Base-by-base conservation (phyloP, 1,140 invertebrate species). In the Drosophila virilis region DNA sequence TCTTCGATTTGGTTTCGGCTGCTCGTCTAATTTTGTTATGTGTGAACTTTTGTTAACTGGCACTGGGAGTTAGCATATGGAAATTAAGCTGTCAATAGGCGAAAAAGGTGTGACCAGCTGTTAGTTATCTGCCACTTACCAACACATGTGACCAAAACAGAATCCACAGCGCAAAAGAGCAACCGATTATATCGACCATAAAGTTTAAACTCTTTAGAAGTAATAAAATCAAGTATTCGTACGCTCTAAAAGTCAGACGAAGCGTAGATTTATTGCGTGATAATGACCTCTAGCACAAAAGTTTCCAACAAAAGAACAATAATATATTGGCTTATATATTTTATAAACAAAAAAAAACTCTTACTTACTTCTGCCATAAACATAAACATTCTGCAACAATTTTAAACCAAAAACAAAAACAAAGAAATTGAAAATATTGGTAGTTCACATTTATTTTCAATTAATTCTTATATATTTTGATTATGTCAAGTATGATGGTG, bases 81-180 rank as follows among this genome's bases (percentile, higher is more conserved):
- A 86, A 85, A 85, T 86, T 60, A 74, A 85, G 84, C 75, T 76
- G 75, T 88, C 76, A 61, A 43, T 60, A 15, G 48, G 13, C 48
- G 32, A 45, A 35, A 42, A 64, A 77, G 74, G 74, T 77, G 74
- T 74, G 70, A 77, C 74, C 70, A 68, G 52, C 51, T 67, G 43
- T 57, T 73, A 51, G 62, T 74, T 62, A 67, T 61, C 51, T 46
- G 40, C 46, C 51, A 69, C 32, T 69, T 61, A 61, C 60, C 38
- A 15, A 52, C 57, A 61, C 28, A 62, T 37, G 32, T n/a, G 58
- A 45, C 50, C 58, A 35, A 54, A 59, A 68, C 45, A 70, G 17
- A 37, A 17, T 52, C 35, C 6, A 37, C 13, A 12, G 13, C 54
- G 52, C 54, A 46, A 45, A 28, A 35, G 50, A 32, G 9, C 12